These are phyloP conservation scores for Rhagium mordax DNA, from an alignment of 2,888 invertebrate species.

Conservation along the genomic window DNA sequence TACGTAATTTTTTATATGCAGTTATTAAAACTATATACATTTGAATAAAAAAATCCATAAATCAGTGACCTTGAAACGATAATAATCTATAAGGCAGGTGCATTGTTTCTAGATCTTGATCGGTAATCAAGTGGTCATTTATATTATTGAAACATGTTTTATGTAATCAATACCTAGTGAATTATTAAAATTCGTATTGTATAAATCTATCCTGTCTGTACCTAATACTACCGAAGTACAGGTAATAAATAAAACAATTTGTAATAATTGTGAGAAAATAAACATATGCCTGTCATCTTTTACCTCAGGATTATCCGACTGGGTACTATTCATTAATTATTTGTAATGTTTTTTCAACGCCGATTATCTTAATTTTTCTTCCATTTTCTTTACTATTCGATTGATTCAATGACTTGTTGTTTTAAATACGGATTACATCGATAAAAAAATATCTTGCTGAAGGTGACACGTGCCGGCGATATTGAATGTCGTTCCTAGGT, in stretches of 20 bases:
- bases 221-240: neutral
- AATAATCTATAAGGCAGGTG: too few relatives aligned
- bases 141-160: neutral
- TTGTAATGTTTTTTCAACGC: neutral
- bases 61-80: too few relatives aligned
- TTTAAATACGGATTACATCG: neutral
- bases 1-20: too few relatives aligned
- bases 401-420: neutral
- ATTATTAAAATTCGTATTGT: neutral
- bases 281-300: constrained; percentile 4
- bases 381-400: neutral
- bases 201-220: neutral
- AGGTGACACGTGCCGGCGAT: neutral
- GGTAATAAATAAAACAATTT: constrained; percentile 2
- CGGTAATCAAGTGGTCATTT: too few relatives aligned
- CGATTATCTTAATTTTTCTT: neutral
- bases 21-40: too few relatives aligned
- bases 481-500: neutral
- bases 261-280: constrained; percentile 13
- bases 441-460: neutral
- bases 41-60: too few relatives aligned
- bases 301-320: neutral
- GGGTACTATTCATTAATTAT: neutral
- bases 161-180: neutral
- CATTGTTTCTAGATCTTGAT: neutral